Base-by-base conservation (phyloP, 2,797 vertebrate species). In the Xiphophorus birchmanni region DNA sequence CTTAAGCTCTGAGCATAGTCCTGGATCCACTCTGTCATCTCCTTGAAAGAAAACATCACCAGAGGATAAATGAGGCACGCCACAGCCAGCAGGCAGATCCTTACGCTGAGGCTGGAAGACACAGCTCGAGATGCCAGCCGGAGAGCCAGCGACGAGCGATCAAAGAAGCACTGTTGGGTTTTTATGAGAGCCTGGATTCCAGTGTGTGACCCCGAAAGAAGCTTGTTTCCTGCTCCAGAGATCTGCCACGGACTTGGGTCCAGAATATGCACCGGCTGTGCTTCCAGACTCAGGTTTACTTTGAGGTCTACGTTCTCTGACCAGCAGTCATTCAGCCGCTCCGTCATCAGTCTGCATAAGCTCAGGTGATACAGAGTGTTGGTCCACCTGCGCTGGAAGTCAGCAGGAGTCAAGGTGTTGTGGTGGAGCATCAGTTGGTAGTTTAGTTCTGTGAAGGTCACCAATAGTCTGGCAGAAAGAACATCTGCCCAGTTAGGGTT, bases 21-120 rank as follows among this genome's bases (percentile, higher is more conserved):
- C 85, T 97, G 96, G 42, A 98, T 97, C 97, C 97, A 98, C 3
- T 95, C 94, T 0, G 95, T 97, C 97, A 96, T 97, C 92, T 97
- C 96, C 89, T 97, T 97, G 85, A 98, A 98, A 73, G 97, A 97
- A 74, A 96, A 40, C 71, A 98, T 92, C 35, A 96, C 94, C 12
- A 95, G 87, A 0, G 97, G 97, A 79, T 98, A 98, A 86, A 97
- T 96, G 82, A 98, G 95, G 76, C 96, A 96, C 44, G 97, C 94
- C 0, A 97, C 84, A 17, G 86, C 82, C 78, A 97, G 37, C 73
- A 98, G 92, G 42, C 95, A 95, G 47, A 97, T 84, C 88, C 95
- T 97, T 50, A 98, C 92, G 75, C 96, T 97, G 32, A 95, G 82
- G 32, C 77, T 80, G 0, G 95, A 96, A 2, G 96, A 91, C 40